These are phyloP conservation scores for Eciton burchellii DNA, from an alignment of 1,140 invertebrate species.

Conservation along the genomic window DNA sequence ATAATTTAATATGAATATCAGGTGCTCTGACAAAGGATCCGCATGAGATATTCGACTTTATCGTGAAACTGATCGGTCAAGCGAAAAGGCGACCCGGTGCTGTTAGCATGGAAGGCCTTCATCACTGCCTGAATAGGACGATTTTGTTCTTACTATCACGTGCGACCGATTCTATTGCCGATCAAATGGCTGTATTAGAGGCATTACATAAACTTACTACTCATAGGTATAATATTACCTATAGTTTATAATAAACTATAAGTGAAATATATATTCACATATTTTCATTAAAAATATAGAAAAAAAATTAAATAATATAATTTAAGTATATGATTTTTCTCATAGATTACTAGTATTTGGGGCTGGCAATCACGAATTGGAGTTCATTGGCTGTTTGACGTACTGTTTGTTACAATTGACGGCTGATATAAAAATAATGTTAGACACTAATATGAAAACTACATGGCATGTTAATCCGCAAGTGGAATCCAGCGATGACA, in stretches of 20 bases:
- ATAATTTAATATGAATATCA: too few species aligned
- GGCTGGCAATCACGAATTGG: conserved; percentile 96
- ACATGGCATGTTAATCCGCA: conserved; percentile 96
- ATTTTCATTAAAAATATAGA: background rate
- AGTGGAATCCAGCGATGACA: conserved; percentile 90
- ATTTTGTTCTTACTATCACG: conserved; percentile 97
- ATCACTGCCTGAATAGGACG: conserved; percentile 97
- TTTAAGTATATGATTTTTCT: conserved; percentile 48
- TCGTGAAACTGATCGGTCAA: conserved; percentile 96
- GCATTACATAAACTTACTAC: conserved; percentile 97
- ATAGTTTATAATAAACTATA: background rate
- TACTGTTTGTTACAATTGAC: conserved; percentile 98
- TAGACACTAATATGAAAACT: conserved; percentile 92
- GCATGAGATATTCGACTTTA: conserved; percentile 98
- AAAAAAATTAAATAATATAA: conserved; percentile 16
- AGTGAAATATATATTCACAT: background rate
- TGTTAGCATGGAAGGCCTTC: conserved; percentile 93
- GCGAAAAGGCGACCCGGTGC: conserved; percentile 92
- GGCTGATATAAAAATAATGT: conserved; percentile 94
- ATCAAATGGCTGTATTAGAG: conserved; percentile 97
- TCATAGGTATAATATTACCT: conserved; percentile 85
- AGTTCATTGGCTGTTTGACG: conserved; percentile 97
- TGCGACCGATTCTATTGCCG: conserved; percentile 94
- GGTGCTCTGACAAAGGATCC: conserved; percentile 93
- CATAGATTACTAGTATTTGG: conserved; percentile 94